Evolutionary conservation across 2,113 vertebrate genomes (phyloP), one percentile per base, ranked within the genome.

Genomic region (Polyodon spathula): DNA sequence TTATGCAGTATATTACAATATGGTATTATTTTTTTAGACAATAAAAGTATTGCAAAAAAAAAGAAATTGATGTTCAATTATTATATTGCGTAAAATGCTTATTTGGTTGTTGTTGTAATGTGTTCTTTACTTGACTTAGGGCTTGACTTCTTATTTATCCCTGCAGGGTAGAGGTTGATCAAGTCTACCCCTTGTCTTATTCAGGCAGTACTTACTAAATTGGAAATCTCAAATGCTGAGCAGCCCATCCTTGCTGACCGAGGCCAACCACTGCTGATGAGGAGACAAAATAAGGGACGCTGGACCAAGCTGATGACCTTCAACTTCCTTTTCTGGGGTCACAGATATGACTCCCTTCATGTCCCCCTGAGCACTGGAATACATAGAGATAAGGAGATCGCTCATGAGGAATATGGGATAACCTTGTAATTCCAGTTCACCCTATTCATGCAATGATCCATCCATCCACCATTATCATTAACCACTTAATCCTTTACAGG

Each of bases 211-310:
- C 55, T 76, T 80, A 93, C 90, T 84, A 92, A 65, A 65, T 64
- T 75, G 27, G 12, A 61, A 58, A 66, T 78, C 75, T 62, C 78
- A 73, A 68, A 95, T 59, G n/a, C 68, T 74, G 46, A 97, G 65
- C 27, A 86, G 64, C 16, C 94, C 93, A 70, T 90, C 90, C 62
- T 74, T 78, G 53, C 86, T 90, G 54, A 75, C 59, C 56, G 92
- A 85, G 1, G 85, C 78, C 68, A 97, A 69, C 89, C 89, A 92
- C 5, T 48, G 56, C 16, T 74, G 70, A 63, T 93, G 78, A n/a
- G 87, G 79, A 66, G 91, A 93, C 55, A 94, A 77, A 56, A 14
- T 42, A 1, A 93, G 69, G 50, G 63, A 83, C 37, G 81, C 90
- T 14, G 83, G 73, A 37, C 89, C 90, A 60, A 89, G 78, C 5